These are phyloP conservation scores for Himalopsyche tibetana DNA, from an alignment of 2,888 invertebrate species.

Conservation along the genomic window DNA sequence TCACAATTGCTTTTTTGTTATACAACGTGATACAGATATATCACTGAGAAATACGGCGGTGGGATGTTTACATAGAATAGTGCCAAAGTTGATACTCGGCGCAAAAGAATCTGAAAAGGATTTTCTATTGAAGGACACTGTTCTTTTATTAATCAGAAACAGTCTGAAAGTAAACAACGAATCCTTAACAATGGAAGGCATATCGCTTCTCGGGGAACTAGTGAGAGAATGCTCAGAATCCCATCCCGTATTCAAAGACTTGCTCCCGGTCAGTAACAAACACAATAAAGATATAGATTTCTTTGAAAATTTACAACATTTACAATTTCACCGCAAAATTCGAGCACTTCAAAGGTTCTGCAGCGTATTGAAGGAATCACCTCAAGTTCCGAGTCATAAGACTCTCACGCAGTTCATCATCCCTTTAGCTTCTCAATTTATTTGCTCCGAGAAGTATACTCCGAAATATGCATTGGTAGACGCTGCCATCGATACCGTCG, in stretches of 20 bases:
- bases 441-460: constrained; percentile 85
- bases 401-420: constrained; percentile 90
- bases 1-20: constrained; percentile 88
- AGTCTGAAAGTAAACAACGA: constrained; percentile 85
- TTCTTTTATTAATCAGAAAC: constrained; percentile 83
- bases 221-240: constrained; percentile 83
- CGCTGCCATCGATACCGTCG: constrained; percentile 88
- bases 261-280: constrained; percentile 82
- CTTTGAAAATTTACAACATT: constrained; percentile 94
- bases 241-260: constrained; percentile 84
- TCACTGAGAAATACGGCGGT: constrained; percentile 88
- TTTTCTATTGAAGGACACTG: constrained; percentile 83
- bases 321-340: constrained; percentile 90
- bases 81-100: constrained; percentile 80
- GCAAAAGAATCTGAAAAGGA: constrained; percentile 79
- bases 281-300: constrained; percentile 92
- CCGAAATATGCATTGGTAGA: constrained; percentile 89
- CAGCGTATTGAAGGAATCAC: constrained; percentile 79
- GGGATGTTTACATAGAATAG: constrained; percentile 83
- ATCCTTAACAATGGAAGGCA: constrained; percentile 85
- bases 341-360: constrained; percentile 88
- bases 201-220: constrained; percentile 86
- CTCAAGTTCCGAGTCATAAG: constrained; percentile 79
- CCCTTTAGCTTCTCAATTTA: constrained; percentile 88
- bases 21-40: constrained; percentile 88